These are phyloP conservation scores for Bimastos eiseni DNA, from an alignment of 2,888 invertebrate species.

Conservation along the genomic window DNA sequence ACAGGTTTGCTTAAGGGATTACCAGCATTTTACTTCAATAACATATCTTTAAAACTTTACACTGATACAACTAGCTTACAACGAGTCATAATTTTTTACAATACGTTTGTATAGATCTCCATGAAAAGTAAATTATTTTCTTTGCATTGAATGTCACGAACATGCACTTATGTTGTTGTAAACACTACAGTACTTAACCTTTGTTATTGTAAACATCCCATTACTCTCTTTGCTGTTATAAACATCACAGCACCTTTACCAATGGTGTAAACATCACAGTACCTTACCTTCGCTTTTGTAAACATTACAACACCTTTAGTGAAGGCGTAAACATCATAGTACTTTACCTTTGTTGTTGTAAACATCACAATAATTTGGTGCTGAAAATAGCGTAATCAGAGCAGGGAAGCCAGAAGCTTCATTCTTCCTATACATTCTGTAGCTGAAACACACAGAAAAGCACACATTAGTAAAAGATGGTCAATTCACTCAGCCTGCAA, in stretches of 20 bases:
- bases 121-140: too few relatives aligned
- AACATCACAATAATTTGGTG: conserved; percentile 99
- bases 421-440: conserved; percentile 99
- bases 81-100: too few relatives aligned
- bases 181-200: conserved; percentile 60
- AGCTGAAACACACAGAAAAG: conserved; percentile 65
- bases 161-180: background rate
- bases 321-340: background rate
- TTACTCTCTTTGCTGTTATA: conserved; percentile 72
- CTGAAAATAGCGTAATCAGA: conserved; percentile 98
- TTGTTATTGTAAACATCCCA: conserved; percentile 99
- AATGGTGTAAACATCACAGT: too few relatives aligned
- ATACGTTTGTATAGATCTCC: too few relatives aligned
- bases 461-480: background rate
- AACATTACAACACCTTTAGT: too few relatives aligned
- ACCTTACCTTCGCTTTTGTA: too few relatives aligned
- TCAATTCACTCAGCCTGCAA: background rate
- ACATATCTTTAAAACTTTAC: too few relatives aligned
- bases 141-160: too few relatives aligned
- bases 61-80: too few relatives aligned
- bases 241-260: too few relatives aligned
- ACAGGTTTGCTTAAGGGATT: too few relatives aligned
- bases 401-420: conserved; percentile 99
- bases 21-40: too few relatives aligned
- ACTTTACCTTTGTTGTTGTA: conserved; percentile 87